Evolutionary conservation across 2,888 invertebrate genomes (phyloP).

Genomic region (Hyles lineata): DNA sequence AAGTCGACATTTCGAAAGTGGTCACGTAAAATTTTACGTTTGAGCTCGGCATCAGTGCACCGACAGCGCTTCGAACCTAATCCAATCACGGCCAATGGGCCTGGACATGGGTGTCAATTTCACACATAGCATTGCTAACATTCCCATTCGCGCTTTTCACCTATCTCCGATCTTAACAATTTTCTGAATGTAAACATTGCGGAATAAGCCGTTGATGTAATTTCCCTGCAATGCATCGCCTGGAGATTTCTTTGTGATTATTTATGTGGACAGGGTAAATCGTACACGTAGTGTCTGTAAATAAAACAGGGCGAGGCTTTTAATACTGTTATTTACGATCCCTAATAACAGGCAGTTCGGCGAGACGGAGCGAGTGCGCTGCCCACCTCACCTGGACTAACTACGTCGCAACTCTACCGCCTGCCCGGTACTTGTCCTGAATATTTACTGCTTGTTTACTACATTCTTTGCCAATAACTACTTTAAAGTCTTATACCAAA

Average conservation of each 20-base stretch:
- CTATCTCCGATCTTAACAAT: constrained; percentile 30
- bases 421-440: constrained; percentile 65
- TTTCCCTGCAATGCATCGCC: constrained; percentile 18
- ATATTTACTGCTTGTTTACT: constrained; percentile 71
- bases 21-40: constrained; percentile 85
- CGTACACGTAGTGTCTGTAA: constrained; percentile 72
- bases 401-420: constrained; percentile 48
- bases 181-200: constrained; percentile 14
- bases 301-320: constrained; percentile 72
- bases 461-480: constrained; percentile 29
- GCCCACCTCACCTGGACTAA: constrained; percentile 47
- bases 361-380: constrained; percentile 37
- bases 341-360: constrained; percentile 69
- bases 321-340: constrained; percentile 80
- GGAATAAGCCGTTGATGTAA: constrained; percentile 13
- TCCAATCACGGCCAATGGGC: constrained; percentile 80
- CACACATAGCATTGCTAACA: constrained; percentile 57
- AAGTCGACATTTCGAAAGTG: constrained; percentile 78
- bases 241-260: constrained; percentile 41
- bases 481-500: not conserved
- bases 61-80: constrained; percentile 78
- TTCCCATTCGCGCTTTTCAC: constrained; percentile 30
- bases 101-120: constrained; percentile 77
- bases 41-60: constrained; percentile 72
- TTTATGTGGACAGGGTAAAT: constrained; percentile 55